Evolutionary conservation across 2,797 vertebrate genomes (phyloP), one percentile per base, ranked within the genome.

Genomic region (Artibeus jamaicensis): DNA sequence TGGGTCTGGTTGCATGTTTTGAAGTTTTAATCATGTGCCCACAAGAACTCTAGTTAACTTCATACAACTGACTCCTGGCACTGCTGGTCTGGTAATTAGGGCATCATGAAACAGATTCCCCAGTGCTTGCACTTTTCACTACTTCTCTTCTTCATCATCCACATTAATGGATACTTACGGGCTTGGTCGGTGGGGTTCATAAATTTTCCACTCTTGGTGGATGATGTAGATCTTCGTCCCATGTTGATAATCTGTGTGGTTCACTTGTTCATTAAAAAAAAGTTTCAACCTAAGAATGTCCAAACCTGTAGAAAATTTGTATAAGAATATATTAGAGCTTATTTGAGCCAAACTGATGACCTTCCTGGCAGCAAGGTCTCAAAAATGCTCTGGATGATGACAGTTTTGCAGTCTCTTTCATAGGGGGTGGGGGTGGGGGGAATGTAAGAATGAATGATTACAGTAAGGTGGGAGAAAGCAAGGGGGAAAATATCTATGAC

Each of bases 161-260:
- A 85, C 0, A 53, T 70, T 42, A 18, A 68, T 0, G 0, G 44
- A 91, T 55, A 99, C 99, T 99, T 98, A 99, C 99, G 98, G 96
- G 99, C 99, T 98, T 99, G 99, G 98, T 99, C 99, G 0, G 99
- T 99, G 98, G 99, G 99, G 95, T 99, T 99, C 99, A 99, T 99
- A 74, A 99, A 99, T 96, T 99, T 99, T 98, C 99, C 99, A 99
- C 99, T 99, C 99, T 99, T 99, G 98, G 99, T 99, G 99, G 99
- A 99, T 84, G 99, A 99, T 39, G 99, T 99, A 32, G 99, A 99
- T 98, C 99, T 99, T 92, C 99, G 99, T 95, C 99, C 99, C 99
- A 99, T 99, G 96, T 97, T 99, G 98, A 59, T 91, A 44, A 77
- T 78, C 21, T 95, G 65, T 95, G 15, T 68, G 83, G 8, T 96